Base-by-base conservation (phyloP, 2,113 vertebrate species). In the Gadus macrocephalus region DNA sequence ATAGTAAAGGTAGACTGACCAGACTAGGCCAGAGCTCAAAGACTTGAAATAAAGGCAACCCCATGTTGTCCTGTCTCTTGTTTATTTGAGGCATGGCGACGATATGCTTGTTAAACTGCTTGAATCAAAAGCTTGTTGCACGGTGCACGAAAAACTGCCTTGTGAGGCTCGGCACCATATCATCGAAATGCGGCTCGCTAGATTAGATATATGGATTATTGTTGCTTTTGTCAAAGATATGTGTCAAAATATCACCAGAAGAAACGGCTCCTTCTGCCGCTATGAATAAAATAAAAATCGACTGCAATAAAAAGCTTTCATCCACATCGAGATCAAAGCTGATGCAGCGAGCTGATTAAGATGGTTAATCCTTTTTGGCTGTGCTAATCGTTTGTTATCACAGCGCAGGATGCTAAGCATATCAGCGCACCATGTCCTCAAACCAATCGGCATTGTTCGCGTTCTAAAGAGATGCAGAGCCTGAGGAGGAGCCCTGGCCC, bases 1-100 rank as follows among this genome's bases (percentile, higher is more conserved):
- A 78, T 71, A 72, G 81, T 79, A 35, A 35, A 35, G 31, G 31
- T 83, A 72, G 15, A 66, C 66, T 62, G 69, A 67, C 49, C 71
- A 64, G 68, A 80, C 81, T 83, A 86, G 90, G 86, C 85, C 89
- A 91, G 91, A 89, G 89, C 88, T 88, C 86, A 78, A 56, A 70
- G 2, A 49, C 8, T 1, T 49, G 9, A 49, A 49, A 49, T 49
- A 49, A 9, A 12, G 11, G 42, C 42, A 49, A 49, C 8, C 42
- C 12, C 11, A 49, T 49, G 42, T 49, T 49, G 42, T 14, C 8
- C 42, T 9, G 42, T 49, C 6, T 68, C 68, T 60, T 65, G 75
- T 85, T 85, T 70, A 80, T 83, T 74, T 75, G 74, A 83, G 85
- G 87, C 69, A 61, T 25, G 12, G 68, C 58, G 68, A 22, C 12